Base-by-base conservation (phyloP, 2,113 vertebrate genomes). In the Lycocorax pyrrhopterus region DNA sequence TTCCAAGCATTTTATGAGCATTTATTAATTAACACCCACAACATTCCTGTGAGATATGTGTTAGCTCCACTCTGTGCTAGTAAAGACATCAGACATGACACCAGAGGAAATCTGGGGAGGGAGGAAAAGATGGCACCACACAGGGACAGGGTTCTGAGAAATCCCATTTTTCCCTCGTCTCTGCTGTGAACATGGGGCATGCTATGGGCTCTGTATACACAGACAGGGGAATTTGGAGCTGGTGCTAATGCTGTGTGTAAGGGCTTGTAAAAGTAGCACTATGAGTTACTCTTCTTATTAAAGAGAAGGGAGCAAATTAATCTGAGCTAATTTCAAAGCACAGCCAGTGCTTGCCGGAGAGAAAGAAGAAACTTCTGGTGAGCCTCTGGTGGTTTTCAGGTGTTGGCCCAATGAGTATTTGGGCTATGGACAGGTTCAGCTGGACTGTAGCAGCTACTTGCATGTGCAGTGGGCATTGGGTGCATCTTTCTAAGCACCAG, bases 1-100 rank as follows among this genome's bases (percentile, higher is more conserved):
- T 92, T 94, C 68, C 72, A 81, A 55, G 60, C 52, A 19, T 86
- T 96, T 94, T 92, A 80, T 0, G 1, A 93, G 39, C 72, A 58
- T 96, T 94, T 95, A 72, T 93, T 96, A 94, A 90, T 96, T 96
- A 96, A 93, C 6, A 18, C 13, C 64, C 39, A 72, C 64, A 74
- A 64, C 29, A 78, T 82, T 80, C 82, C 93, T 84, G 44, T 73
- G 88, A 95, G 76, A 84, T 62, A 26, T 13, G 3, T 81, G 39
- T n/a, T 91, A 89, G n/a, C 71, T 15, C 22, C 0, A 1, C 83
- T 90, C 60, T 30, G 17, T 80, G 29, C 47, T 84, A 59, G 22
- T 44, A 68, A 56, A 72, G 68, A 52, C 72, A 74, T 71, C 55
- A 59, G 82, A 73, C 25, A n/a, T 88, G 90, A 91, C 56, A 90